Base-by-base conservation (phyloP, 2,113 vertebrate genomes). In the Eretmodus cyanostictus region DNA sequence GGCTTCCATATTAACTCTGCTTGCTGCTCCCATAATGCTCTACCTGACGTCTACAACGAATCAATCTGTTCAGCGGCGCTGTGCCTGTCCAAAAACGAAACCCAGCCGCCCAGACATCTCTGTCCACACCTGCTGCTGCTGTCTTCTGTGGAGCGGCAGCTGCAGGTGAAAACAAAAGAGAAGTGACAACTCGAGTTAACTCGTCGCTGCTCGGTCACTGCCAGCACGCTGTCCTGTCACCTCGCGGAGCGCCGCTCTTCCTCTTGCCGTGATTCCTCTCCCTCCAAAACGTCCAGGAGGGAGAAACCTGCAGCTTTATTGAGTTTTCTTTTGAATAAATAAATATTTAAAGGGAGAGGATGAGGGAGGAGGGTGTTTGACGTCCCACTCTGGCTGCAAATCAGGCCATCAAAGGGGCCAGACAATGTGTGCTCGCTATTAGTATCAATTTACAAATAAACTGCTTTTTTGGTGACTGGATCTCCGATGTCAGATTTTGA, bases 381-480 rank as follows among this genome's bases (percentile, higher is more conserved):
- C 80, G 88, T 89, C 86, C 85, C 88, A 89, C 91, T 92, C 89
- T 53, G 84, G 90, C 91, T 90, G 90, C 89, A 91, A 91, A 92
- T 91, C 92, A 89, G 91, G 85, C 88, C 94, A 90, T 93, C 92
- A 92, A 85, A 94, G 91, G 57, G 86, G 63, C 91, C 89, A 94
- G 95, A 94, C 93, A 91, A 94, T 90, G 94, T 88, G 73, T 88
- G 95, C 94, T 95, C 87, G 83, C 96, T 94, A 96, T 96, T 97
- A 97, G 96, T 94, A 96, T 96, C 96, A 95, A 96, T 96, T 97
- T 96, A 94, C 94, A 96, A 96, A 97, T 95, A 97, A 96, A 97
- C 95, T 94, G 96, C 93, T 95, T 96, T 96, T 95, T 95, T 95
- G 93, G 93, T 87, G 93, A 92, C 94, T 95, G 94, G 94, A 96